Evolutionary conservation across 2,888 invertebrate species (phyloP), one percentile per base, ranked within the genome.

Genomic region (Chrysolina haemoptera): DNA sequence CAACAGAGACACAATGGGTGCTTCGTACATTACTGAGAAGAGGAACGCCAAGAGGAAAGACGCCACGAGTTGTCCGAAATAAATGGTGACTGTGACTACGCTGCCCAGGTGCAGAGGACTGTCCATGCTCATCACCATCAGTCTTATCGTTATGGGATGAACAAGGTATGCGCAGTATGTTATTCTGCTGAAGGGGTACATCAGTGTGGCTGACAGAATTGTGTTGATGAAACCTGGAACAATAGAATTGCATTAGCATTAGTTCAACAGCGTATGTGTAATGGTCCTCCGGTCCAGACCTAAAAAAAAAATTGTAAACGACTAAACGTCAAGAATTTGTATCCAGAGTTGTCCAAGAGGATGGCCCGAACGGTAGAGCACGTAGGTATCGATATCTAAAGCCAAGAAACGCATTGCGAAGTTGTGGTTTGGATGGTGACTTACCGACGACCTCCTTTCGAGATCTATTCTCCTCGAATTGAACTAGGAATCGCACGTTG

Each of bases 151-250:
- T 70, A 96, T 92, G 0, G 96, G 96, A 88, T 96, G 96, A 75
- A 96, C 91, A 76, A 96, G 89, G 87, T 96, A 96, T 0, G 95
- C 94, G 87, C 96, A 96, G 88, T 96, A 96, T 62, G 96, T 96
- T 16, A 96, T 94, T 79, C 96, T 90, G 69, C 95, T 96, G 88
- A 96, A 94, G 72, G 96, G 96, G 88, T 96, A 96, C 71, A 96
- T 89, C 75, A 93, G 90, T 10, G 95, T 93, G 40, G 94, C 92
- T 1, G 95, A 93, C 14, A 96, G 89, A 82, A 96, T 88, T 46
- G 90, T 90, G 67, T 93, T 93, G 55, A 95, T 91, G 87, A 92
- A 91, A 41, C 91, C 92, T 91, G 86, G 73, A 86, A 83, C 48
- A 46, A 77, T 66, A 20, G 48, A 62, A 14, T 5, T 41, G 35